Conservation (phyloP, 2,113 vertebrate genomes). For the Oreotrochilus melanogaster region DNA sequence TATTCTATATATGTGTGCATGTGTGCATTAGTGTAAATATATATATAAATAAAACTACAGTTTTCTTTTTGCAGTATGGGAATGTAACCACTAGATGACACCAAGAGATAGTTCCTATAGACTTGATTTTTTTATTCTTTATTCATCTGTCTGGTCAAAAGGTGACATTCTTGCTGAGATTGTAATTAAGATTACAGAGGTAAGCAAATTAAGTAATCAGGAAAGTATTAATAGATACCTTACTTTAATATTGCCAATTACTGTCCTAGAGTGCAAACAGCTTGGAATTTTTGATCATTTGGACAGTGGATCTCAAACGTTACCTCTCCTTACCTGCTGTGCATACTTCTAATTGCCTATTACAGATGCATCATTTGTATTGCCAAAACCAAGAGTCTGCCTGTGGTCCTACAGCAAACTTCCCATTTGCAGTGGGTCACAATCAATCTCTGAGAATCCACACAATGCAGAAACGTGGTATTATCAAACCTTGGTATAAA, state of each 20-base stretch:
- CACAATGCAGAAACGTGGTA: not conserved
- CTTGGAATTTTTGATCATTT: slow-evolving; percentile 43
- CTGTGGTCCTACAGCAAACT: not conserved
- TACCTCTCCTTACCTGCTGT: not conserved
- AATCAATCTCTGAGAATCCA: not conserved
- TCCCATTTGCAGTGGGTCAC: not conserved
- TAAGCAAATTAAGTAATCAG: slow-evolving; percentile 70
- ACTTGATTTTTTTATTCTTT: slow-evolving; percentile 75
- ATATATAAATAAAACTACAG: not conserved
- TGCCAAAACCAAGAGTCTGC: not conserved
- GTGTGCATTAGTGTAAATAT: not conserved
- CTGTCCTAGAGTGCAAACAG: slow-evolving; percentile 66
- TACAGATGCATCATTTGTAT: not conserved
- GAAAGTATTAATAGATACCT: slow-evolving; percentile 67
- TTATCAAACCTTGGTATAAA: not conserved
- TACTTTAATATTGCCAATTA: slow-evolving; percentile 74
- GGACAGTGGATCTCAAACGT: slow-evolving; percentile 41
- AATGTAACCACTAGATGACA: slow-evolving; percentile 96
- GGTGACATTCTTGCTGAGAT: slow-evolving; percentile 74
- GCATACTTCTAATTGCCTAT: slow-evolving; percentile 7
- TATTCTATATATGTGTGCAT: not conserved
- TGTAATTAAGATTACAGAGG: slow-evolving; percentile 77
- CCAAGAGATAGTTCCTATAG: slow-evolving; percentile 89
- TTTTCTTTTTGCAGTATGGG: slow-evolving; percentile 86
- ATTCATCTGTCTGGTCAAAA: slow-evolving; percentile 62